phyloP scores from a whole-genome alignment of 2,888 invertebrate genomes.

The Antheraea yamamai region DNA sequence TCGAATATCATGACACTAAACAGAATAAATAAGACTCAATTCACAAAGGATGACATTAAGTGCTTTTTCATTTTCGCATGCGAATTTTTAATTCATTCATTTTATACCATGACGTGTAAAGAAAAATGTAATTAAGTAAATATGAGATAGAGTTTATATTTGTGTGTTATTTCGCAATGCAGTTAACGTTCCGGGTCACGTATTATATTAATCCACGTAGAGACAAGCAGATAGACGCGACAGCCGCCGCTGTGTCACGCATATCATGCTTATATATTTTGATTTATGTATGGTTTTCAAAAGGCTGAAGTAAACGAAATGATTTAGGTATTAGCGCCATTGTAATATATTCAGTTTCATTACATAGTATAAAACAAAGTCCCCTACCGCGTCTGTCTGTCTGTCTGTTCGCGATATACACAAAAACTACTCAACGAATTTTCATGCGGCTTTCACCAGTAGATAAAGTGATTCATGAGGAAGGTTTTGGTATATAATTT shows the following conservation, averaged over 20 bases:
- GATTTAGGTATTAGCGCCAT: background rate
- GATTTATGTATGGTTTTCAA: constrained; percentile 16
- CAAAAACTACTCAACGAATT: no score
- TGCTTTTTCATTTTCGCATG: background rate
- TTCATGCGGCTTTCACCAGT: no score
- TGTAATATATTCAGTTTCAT: no score
- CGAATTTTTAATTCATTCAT: constrained; percentile 12
- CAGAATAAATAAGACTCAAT: constrained; percentile 6
- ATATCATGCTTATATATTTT: constrained; percentile 4
- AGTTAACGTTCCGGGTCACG: constrained; percentile 23
- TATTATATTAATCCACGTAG: constrained; percentile 31
- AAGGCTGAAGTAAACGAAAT: constrained; percentile 9
- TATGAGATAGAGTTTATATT: background rate
- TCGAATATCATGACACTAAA: background rate
- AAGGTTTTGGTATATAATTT: no score
- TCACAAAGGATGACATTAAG: constrained; percentile 4
- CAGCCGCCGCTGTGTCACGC: constrained; percentile 10
- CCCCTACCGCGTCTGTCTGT: no score
- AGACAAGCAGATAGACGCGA: constrained; percentile 12
- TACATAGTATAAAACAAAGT: no score
- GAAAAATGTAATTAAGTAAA: background rate
- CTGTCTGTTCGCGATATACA: no score
- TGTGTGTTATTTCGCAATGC: background rate
- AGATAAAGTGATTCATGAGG: no score
- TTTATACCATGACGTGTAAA: background rate